Evolutionary conservation across 2,888 invertebrate species (phyloP), one percentile per base, ranked within the genome.

Genomic region (Zeuzera pyrina): DNA sequence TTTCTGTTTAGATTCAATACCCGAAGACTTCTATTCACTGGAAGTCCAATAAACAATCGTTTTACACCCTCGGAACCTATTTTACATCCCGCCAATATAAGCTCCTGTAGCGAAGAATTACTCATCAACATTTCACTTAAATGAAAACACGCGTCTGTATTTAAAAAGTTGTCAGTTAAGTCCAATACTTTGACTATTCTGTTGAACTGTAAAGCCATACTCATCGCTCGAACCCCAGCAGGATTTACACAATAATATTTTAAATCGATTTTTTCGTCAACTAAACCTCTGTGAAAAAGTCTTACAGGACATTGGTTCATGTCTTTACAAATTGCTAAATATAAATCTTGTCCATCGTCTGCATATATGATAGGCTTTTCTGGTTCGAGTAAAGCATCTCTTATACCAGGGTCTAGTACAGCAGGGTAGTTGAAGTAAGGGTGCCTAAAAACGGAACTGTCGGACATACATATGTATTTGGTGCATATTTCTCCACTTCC

Each of bases 331-430:
- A 57, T 3, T 10, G 45, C 57, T 32, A 77, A 30, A 36, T 81
- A 81, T 15, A 65, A 33, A 1, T 63, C 61, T 40, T 73, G 73
- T 0, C 78, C 81, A 29, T 81, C 74, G 14, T 61, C 59, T 5
- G 68, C 32, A 35, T 69, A 77, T 10, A 40, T 38, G 1, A 58
- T 12, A 14, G 35, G 33, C 2, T 40, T 34, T 42, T 57, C 53
- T 6, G 69, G 58, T 13, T 46, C 36, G 0, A 65, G 32, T 14
- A 81, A 44, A 2, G 77, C 76, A 2, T 49, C 34, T 7, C 45
- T 30, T 15, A 79, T 68, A 1, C 77, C 78, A 24, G 79, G 81
- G 36, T 79, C 70, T n/a, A 5, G 1, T 3, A 79, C 57, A 2
- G 61, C 49, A 1, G 78, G 79, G 30, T 77, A 81, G 26, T 53